Evolutionary conservation across 2,888 invertebrate species (phyloP).

Genomic region (Tetheella fluctuosa): DNA sequence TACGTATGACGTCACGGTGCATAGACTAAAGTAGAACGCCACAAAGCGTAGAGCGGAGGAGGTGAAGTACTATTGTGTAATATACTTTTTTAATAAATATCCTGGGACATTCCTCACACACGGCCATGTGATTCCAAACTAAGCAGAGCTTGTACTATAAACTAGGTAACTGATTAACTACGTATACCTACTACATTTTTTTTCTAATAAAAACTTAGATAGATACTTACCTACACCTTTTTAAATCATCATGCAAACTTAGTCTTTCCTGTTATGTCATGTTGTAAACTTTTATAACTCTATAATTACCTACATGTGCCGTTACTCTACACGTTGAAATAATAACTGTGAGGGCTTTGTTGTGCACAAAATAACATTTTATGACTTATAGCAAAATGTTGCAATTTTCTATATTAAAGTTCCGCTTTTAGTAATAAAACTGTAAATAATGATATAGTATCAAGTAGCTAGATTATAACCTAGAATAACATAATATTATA

Average conservation of each 20-base stretch:
- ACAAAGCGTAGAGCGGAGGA: neutral
- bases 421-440: neutral
- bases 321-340: neutral
- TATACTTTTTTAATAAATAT: no score
- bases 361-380: conserved; percentile 1
- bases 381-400: neutral
- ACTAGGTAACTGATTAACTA: no score
- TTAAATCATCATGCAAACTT: neutral
- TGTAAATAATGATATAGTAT: neutral
- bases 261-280: conserved; percentile 12
- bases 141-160: no score
- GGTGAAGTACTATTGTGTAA: neutral
- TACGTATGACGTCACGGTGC: conserved; percentile 18
- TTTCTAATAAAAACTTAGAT: no score
- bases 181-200: no score
- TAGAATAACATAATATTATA: no score
- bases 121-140: no score
- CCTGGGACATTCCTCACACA: no score
- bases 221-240: no score
- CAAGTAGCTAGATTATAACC: no score
- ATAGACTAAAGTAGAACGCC: neutral
- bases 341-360: neutral
- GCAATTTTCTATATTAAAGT: neutral
- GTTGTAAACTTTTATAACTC: conserved; percentile 31
- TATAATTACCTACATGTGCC: conserved; percentile 21